These are phyloP conservation scores for Lynx canadensis DNA, from an alignment of 2,113 vertebrate genomes.

Conservation along the genomic window DNA sequence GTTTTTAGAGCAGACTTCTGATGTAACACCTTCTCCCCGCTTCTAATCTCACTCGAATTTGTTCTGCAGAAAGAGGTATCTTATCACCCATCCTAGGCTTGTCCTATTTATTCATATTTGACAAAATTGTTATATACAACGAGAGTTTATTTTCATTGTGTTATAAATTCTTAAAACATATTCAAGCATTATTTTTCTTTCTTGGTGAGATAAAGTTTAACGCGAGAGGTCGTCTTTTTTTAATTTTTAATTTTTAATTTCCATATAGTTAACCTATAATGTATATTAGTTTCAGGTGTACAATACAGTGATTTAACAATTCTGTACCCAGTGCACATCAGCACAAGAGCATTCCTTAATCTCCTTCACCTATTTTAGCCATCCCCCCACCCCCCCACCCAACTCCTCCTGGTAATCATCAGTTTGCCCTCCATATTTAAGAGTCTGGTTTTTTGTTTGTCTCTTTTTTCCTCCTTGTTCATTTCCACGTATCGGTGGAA, in stretches of 20 bases:
- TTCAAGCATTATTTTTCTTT: not conserved
- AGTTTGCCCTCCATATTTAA: not conserved
- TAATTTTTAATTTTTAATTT: not conserved
- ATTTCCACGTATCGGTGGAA: not conserved
- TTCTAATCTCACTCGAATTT: not conserved
- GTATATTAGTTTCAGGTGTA: not conserved
- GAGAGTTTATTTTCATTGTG: not conserved
- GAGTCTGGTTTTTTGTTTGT: not conserved
- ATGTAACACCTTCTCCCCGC: rapidly evolving
- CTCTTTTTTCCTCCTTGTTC: not conserved
- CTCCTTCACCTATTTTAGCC: not conserved
- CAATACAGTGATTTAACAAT: not conserved
- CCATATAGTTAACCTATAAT: not conserved
- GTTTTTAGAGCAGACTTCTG: not conserved
- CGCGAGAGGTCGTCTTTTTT: not conserved
- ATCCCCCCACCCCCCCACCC: not conserved
- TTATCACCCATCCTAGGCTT: not conserved
- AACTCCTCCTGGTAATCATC: not conserved
- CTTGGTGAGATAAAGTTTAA: not conserved
- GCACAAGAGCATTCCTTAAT: not conserved
- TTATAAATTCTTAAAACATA: not conserved
- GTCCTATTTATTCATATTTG: not conserved
- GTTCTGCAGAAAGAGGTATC: not conserved
- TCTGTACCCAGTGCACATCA: not conserved
- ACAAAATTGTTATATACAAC: not conserved